phyloP scores from a whole-genome alignment of 2,113 vertebrate species.

The Sceloporus tristichus region DNA sequence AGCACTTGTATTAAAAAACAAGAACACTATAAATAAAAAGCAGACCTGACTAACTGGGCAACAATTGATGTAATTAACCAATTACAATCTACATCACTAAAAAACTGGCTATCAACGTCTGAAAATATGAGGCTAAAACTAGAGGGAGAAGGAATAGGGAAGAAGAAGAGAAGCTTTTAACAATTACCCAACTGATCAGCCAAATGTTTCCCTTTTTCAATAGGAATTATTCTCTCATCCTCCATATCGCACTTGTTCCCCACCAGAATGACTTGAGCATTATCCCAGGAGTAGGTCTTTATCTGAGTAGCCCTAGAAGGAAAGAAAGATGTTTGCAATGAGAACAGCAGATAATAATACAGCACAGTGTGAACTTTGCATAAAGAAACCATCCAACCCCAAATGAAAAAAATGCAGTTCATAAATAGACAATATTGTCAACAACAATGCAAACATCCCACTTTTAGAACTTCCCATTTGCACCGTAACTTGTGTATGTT shows the following conservation, averaged over 20 bases:
- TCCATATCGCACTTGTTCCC: slow-evolving; percentile 99
- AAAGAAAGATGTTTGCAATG: slow-evolving; percentile 15
- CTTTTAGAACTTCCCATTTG: neutral
- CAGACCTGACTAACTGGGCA: neutral
- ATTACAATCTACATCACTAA: neutral
- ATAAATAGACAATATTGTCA: neutral
- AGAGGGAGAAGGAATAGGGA: neutral
- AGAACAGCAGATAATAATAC: slow-evolving; percentile 9
- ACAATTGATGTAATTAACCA: neutral
- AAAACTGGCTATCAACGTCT: neutral
- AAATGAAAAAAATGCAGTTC: neutral
- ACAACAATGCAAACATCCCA: neutral
- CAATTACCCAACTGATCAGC: slow-evolving; percentile 92
- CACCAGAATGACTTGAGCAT: slow-evolving; percentile 97
- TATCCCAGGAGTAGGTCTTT: slow-evolving; percentile 99
- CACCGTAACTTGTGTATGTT: neutral
- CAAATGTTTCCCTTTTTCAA: slow-evolving; percentile 92
- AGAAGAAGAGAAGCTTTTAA: slow-evolving; percentile 27
- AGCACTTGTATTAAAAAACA: neutral
- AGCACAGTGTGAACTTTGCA: neutral
- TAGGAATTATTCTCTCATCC: slow-evolving; percentile 89
- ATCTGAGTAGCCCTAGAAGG: slow-evolving; percentile 94
- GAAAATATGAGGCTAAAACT: neutral
- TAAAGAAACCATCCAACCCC: neutral
- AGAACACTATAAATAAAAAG: neutral